These are phyloP conservation scores for Stegostoma tigrinum DNA, from an alignment of 2,113 vertebrate genomes.

Conservation along the genomic window DNA sequence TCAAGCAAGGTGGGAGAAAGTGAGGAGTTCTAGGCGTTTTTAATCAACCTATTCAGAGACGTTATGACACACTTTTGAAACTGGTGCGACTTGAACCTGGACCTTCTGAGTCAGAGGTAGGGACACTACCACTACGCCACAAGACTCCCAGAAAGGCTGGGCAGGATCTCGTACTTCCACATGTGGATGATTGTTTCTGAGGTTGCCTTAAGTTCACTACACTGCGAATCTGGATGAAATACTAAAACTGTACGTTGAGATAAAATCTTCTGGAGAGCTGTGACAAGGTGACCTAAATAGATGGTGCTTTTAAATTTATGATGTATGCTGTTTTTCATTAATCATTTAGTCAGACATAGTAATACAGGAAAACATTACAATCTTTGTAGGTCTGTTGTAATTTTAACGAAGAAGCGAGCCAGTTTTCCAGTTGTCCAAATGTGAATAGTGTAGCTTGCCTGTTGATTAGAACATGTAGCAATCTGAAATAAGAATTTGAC, in stretches of 20 bases:
- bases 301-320: not conserved
- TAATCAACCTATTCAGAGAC: no score
- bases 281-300: not conserved
- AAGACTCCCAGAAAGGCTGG: no score
- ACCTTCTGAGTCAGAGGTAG: no score
- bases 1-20: no score
- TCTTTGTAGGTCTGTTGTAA: not conserved
- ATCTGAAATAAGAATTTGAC: not conserved
- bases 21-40: no score
- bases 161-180: no score
- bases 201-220: not conserved
- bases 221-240: not conserved
- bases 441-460: not conserved
- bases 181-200: not conserved
- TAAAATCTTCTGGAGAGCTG: not conserved
- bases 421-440: not conserved
- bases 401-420: not conserved
- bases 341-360: not conserved
- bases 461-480: not conserved
- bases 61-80: no score
- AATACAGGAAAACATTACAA: not conserved
- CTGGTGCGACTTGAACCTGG: no score
- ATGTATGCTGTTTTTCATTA: not conserved
- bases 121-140: no score
- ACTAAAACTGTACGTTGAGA: not conserved